Conservation (phyloP, 2,797 vertebrate species). For the Pseudotriccus pelzelni region DNA sequence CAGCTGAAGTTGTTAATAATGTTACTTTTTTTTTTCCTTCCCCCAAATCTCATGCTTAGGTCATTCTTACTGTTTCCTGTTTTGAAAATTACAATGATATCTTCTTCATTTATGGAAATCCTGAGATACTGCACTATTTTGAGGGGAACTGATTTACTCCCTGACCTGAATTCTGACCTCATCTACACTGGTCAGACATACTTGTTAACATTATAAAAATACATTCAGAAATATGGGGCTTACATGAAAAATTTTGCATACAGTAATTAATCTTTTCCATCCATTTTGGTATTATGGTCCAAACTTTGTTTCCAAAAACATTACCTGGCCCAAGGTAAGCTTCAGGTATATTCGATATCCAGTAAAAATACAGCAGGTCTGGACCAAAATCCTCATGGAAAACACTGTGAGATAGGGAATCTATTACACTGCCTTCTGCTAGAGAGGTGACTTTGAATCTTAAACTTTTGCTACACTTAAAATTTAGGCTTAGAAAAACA, state of each 20-base stretch:
- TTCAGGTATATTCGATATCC: background rate
- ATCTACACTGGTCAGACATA: background rate
- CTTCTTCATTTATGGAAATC: background rate
- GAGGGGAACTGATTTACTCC: background rate
- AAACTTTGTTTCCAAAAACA: background rate
- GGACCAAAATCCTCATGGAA: background rate
- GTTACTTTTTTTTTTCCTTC: background rate
- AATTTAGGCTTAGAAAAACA: background rate
- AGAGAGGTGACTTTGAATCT: background rate
- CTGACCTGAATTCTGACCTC: background rate
- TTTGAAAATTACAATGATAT: background rate
- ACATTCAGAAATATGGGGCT: background rate
- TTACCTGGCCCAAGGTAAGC: background rate
- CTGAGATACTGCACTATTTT: background rate
- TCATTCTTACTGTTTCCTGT: rapidly evolving
- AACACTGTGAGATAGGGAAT: background rate
- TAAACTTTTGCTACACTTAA: background rate
- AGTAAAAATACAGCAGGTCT: background rate
- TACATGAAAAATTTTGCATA: background rate
- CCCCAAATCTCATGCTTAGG: background rate
- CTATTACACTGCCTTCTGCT: background rate
- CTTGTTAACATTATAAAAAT: background rate
- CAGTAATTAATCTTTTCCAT: background rate
- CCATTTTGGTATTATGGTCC: background rate
- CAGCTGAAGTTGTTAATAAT: background rate